Conservation (phyloP, 1,140 invertebrate species). For the Apis laboriosa region DNA sequence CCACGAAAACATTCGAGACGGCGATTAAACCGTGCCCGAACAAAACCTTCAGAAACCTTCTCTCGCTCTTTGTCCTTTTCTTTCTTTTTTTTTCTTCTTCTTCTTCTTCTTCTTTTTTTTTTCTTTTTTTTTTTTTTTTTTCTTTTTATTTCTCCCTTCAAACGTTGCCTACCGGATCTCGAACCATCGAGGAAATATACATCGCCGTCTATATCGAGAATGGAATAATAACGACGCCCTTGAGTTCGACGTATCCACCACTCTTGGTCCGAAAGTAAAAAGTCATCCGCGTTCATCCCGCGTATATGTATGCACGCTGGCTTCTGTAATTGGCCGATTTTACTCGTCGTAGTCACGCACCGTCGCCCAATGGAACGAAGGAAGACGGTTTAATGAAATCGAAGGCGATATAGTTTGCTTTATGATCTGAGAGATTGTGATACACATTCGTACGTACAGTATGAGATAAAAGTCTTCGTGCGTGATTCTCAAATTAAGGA, state of each 20-base stretch:
- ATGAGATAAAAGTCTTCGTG: no score
- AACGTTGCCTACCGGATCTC: background rate
- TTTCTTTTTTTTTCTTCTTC: no score
- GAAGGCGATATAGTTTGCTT: slow-evolving; percentile 70
- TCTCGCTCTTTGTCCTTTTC: background rate
- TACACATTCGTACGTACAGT: slow-evolving; percentile 50
- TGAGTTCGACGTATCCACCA: slow-evolving; percentile 5
- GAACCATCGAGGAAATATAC: background rate
- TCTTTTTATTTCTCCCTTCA: background rate
- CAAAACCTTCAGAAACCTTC: background rate
- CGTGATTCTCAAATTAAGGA: no score
- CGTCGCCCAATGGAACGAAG: slow-evolving; percentile 42
- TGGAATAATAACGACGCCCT: slow-evolving; percentile 54
- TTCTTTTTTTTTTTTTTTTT: no score
- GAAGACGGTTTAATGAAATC: slow-evolving; percentile 78
- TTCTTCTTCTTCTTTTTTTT: no score
- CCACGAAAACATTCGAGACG: background rate
- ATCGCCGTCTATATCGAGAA: background rate
- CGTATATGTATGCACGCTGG: slow-evolving; percentile 23
- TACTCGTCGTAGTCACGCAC: slow-evolving; percentile 76
- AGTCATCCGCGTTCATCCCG: slow-evolving; percentile 17
- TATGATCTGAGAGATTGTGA: slow-evolving; percentile 71
- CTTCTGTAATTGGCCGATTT: slow-evolving; percentile 68
- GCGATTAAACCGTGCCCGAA: slow-evolving; percentile 7
- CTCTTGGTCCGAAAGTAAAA: slow-evolving; percentile 34